Conservation (phyloP, 2,888 invertebrate species). For the Orchesellides sinensis region DNA sequence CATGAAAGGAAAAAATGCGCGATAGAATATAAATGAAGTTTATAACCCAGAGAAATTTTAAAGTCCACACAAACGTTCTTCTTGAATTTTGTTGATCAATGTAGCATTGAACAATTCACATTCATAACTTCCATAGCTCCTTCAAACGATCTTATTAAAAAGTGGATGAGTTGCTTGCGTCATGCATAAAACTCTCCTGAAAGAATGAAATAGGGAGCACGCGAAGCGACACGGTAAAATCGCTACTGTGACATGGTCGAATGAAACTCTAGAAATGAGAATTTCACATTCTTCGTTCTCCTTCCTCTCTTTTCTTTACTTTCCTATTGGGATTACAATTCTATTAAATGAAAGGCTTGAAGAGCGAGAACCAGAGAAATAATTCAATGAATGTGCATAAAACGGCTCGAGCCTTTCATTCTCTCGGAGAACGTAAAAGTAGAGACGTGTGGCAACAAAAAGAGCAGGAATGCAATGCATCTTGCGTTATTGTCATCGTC, state of each 20-base stretch:
- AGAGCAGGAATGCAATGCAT: constrained; percentile 29
- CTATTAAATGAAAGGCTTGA: neutral
- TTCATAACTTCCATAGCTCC: too few relatives aligned
- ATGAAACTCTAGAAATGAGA: constrained; percentile 46
- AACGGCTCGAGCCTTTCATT: constrained; percentile 22
- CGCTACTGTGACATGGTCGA: constrained; percentile 39
- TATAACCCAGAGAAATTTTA: too few relatives aligned
- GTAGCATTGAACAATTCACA: constrained; percentile 29
- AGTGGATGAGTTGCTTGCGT: neutral
- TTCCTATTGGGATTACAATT: too few relatives aligned
- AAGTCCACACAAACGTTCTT: too few relatives aligned
- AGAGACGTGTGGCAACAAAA: constrained; percentile 32
- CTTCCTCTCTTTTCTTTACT: neutral
- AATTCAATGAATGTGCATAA: constrained; percentile 40
- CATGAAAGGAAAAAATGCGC: too few relatives aligned
- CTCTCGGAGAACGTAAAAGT: constrained; percentile 2
- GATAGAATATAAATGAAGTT: too few relatives aligned
- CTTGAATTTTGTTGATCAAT: too few relatives aligned
- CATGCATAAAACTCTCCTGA: neutral
- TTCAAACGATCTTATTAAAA: constrained; percentile 24
- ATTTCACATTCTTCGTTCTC: neutral
- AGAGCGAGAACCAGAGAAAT: constrained; percentile 5
- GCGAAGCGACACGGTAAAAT: constrained; percentile 32
- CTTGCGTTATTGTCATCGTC: constrained; percentile 5
- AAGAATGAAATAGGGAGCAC: constrained; percentile 13